Evolutionary conservation across 2,888 invertebrate species (phyloP).

Genomic region (Acrobasis consociella): DNA sequence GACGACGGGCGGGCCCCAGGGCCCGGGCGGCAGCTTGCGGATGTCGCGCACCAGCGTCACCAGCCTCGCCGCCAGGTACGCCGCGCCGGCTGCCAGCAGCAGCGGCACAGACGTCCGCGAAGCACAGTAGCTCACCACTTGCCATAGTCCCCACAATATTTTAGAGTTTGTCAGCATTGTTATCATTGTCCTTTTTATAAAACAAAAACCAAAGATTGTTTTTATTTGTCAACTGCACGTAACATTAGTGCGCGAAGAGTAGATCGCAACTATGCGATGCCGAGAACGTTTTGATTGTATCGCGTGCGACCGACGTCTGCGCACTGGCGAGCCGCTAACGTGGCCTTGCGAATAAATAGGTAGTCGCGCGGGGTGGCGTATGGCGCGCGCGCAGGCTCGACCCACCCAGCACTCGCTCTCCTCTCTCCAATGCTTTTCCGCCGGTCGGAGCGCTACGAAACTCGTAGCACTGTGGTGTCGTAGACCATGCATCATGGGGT

Average conservation of each 20-base stretch:
- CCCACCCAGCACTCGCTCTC: constrained; percentile 65
- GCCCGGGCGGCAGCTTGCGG: constrained; percentile 90
- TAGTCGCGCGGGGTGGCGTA: constrained; percentile 52
- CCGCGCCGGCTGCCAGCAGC: constrained; percentile 74
- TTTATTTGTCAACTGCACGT: constrained; percentile 52
- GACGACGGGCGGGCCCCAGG: constrained; percentile 92
- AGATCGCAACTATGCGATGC: constrained; percentile 60
- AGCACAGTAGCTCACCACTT: constrained; percentile 72
- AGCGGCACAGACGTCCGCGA: constrained; percentile 65
- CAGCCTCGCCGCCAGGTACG: constrained; percentile 75
- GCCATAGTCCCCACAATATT: constrained; percentile 80
- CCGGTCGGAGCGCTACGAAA: constrained; percentile 56
- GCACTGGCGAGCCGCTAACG: constrained; percentile 75
- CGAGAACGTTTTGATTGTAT: constrained; percentile 62
- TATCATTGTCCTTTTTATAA: constrained; percentile 52
- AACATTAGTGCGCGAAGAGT: constrained; percentile 67
- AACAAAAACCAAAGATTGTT: constrained; percentile 38
- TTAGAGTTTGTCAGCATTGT: constrained; percentile 70
- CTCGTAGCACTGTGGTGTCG: constrained; percentile 51
- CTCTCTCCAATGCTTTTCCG: constrained; percentile 69
- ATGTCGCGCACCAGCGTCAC: constrained; percentile 67
- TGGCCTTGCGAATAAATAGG: constrained; percentile 82
- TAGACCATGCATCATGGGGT: constrained; percentile 47
- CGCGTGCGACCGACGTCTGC: constrained; percentile 76
- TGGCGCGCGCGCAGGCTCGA: constrained; percentile 62